Conservation (phyloP, 2,888 invertebrate genomes). For the Plagiodera versicolora region DNA sequence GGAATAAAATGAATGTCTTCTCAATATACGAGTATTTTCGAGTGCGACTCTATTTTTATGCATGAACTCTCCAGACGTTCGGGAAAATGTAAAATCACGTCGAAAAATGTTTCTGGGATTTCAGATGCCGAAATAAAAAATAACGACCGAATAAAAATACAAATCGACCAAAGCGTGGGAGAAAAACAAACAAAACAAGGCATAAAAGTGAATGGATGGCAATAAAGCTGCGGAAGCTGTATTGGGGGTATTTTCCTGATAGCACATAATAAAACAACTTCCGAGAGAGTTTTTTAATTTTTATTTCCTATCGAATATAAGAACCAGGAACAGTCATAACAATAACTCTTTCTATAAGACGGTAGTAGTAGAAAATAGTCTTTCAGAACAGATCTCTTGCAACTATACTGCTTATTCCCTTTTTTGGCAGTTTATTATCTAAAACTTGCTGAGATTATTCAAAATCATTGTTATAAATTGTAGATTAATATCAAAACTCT, state of each 20-base stretch:
- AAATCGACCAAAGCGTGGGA: conserved; percentile 4
- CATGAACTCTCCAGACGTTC: conserved; percentile 3
- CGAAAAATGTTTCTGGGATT: conserved; percentile 4
- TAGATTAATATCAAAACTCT: too few relatives aligned
- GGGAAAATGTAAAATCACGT: conserved; percentile 4
- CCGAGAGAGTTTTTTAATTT: not conserved
- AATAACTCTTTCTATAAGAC: not conserved
- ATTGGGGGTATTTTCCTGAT: not conserved
- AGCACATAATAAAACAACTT: not conserved
- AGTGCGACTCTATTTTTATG: conserved; percentile 5
- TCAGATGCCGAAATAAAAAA: conserved; percentile 10
- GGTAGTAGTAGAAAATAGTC: too few relatives aligned
- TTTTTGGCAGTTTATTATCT: too few relatives aligned
- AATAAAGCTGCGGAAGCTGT: conserved; percentile 8
- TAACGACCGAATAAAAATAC: conserved; percentile 14
- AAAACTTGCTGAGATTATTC: too few relatives aligned
- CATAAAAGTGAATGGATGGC: conserved; percentile 7
- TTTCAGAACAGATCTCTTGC: too few relatives aligned
- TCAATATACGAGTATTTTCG: too few relatives aligned
- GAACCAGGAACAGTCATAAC: not conserved
- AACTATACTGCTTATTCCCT: too few relatives aligned
- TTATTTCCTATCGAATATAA: not conserved
- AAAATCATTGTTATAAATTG: too few relatives aligned
- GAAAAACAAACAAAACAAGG: conserved; percentile 12
- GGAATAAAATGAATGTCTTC: too few relatives aligned